Conservation (phyloP, 1,140 invertebrate species). For the Lepidurus couesii region DNA sequence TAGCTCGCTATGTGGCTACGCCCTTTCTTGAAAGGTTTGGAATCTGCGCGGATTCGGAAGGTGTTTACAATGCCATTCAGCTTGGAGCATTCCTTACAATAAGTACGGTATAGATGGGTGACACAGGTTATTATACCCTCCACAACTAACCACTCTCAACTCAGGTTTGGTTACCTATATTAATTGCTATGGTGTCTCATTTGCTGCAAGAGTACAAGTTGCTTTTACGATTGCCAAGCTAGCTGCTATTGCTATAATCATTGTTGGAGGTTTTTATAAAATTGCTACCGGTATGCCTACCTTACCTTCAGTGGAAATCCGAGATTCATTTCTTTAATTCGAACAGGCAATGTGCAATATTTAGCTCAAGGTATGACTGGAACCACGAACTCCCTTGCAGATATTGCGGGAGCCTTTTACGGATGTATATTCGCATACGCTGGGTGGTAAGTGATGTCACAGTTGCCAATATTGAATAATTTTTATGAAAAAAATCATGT, state of each 20-base stretch:
- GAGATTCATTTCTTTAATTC: background rate
- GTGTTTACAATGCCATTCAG: background rate
- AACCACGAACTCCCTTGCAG: constrained; percentile 42
- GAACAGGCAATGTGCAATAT: constrained; percentile 40
- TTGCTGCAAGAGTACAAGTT: constrained; percentile 47
- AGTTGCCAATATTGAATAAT: background rate
- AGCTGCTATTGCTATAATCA: constrained; percentile 46
- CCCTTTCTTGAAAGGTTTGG: constrained; percentile 67
- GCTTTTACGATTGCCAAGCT: constrained; percentile 48
- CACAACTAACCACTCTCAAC: constrained; percentile 41
- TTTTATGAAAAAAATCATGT: background rate
- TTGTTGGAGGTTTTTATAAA: constrained; percentile 45
- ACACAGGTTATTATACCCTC: background rate
- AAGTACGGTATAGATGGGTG: background rate
- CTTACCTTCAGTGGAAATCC: too few relatives aligned
- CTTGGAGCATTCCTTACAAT: constrained; percentile 23
- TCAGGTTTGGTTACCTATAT: constrained; percentile 44
- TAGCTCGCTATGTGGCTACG: constrained; percentile 73
- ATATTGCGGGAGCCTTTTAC: constrained; percentile 51
- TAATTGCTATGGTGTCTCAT: constrained; percentile 48
- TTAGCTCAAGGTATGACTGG: constrained; percentile 45
- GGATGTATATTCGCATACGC: constrained; percentile 51
- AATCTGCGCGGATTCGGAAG: constrained; percentile 17
- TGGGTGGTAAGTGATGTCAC: constrained; percentile 43
- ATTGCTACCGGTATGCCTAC: constrained; percentile 42